Percentiles rank a stretch among this genome's conserved stretches.
Conservation (phyloP, 2,113 vertebrate genomes). For the Rhynchomys soricoides region DNA sequence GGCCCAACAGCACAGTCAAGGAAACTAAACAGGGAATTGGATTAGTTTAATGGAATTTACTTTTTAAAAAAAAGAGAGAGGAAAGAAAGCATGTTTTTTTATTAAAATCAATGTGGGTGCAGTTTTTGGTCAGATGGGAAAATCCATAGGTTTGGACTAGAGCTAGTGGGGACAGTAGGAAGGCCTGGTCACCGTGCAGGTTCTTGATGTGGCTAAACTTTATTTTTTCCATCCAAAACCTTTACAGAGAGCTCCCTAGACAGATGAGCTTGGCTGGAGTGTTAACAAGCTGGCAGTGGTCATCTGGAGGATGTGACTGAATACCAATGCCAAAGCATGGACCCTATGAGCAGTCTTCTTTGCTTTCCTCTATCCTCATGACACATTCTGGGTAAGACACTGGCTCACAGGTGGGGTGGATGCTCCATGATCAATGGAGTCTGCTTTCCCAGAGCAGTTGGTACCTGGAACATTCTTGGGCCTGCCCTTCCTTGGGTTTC, state of each 20-base stretch:
- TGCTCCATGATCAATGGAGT: neutral
- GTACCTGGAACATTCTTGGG: fast-evolving
- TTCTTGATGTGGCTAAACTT: neutral
- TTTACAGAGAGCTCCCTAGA: neutral
- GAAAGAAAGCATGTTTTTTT: neutral
- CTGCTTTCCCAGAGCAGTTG: fast-evolving
- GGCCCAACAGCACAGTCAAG: neutral
- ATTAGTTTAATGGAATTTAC: conserved; percentile 63
- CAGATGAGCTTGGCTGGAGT: fast-evolving
- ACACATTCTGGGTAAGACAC: neutral
- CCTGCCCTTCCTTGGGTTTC: neutral
- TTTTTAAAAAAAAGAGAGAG: neutral
- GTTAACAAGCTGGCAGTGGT: fast-evolving
- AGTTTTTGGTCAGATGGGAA: neutral
- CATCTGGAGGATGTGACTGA: neutral
- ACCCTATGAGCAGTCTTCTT: neutral
- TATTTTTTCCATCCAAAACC: neutral
- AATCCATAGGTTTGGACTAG: neutral
- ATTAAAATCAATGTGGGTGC: conserved; percentile 32
- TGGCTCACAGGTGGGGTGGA: neutral
- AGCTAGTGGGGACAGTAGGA: neutral
- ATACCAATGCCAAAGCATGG: fast-evolving
- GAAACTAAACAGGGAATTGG: conserved; percentile 58
- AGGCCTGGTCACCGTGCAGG: fast-evolving
- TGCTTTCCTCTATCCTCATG: fast-evolving